Evolutionary conservation across 2,797 vertebrate species (phyloP), one percentile per base, ranked within the genome.

Genomic region (Hephaestus fuliginosus): DNA sequence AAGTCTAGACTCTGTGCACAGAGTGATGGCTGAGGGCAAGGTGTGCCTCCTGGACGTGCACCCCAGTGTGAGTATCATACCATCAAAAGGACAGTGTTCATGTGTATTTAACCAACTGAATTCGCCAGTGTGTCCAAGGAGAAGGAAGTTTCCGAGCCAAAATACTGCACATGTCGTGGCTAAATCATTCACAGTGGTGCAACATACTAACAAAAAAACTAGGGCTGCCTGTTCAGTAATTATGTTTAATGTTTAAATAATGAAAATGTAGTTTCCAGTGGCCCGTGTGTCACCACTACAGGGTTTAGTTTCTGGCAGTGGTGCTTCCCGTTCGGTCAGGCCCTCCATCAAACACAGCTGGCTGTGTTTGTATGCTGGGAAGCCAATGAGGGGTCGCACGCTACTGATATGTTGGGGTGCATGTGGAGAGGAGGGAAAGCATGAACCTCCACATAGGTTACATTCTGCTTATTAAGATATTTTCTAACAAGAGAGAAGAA

Each of bases 11-110:
- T 97, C 97, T 0, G 93, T 98, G 79, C 91, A 94, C 63, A 95
- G 93, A 52, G 97, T 97, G 77, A 92, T 97, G 73, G 95, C 94
- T 74, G 97, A 97, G 91, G 96, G 96, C 89, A 98, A 98, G 94
- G 96, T 98, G 68, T 99, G 97, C 88, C 89, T 98, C 83, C 86
- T 90, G 69, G 83, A 91, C 15, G 51, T 89, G 41, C 90, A 92
- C 72, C 92, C 89, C 1, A 86, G 75, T 78, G 86, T 94, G 62
- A 88, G 93, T 78, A 51, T 80, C 4, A 30, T 9, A n/a, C 53
- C 22, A 55, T 57, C 7, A 49, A 36, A 25, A 41, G 1, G 60
- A 33, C 3, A 39, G 20, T 41, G 25, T 39, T 30, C n/a, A 44
- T 17, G 53, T 70, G 65, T 68, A 49, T 8, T 9, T 10, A 43